Evolutionary conservation across 2,797 vertebrate genomes (phyloP).

Genomic region (Sebastes jordani): DNA sequence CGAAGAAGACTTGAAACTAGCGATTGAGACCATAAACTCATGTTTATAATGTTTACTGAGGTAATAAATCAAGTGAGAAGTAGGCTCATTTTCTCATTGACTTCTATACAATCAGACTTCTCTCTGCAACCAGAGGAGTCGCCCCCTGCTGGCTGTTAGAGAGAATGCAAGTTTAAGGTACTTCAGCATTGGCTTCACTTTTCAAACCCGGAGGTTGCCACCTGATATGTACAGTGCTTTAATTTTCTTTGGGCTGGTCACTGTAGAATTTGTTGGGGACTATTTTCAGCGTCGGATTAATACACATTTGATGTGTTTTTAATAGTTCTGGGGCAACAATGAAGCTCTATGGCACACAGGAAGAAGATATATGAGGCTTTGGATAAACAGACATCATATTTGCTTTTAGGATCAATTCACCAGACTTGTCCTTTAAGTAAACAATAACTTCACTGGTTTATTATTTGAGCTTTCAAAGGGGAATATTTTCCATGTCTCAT

Average conservation of each 20-base stretch:
- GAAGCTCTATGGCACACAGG: not conserved
- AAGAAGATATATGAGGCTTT: not conserved
- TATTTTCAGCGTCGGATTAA: not conserved
- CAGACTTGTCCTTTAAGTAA: not conserved
- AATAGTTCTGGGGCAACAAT: not conserved
- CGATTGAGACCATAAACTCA: no score
- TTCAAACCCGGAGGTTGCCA: no score
- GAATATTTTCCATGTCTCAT: not conserved
- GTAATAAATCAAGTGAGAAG: no score
- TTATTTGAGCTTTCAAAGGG: not conserved
- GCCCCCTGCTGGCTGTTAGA: no score
- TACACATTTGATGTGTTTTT: not conserved
- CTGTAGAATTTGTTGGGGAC: no score
- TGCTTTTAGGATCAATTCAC: not conserved
- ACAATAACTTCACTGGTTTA: not conserved
- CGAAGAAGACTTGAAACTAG: no score
- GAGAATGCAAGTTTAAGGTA: no score
- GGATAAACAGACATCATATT: not conserved
- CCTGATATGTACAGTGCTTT: not conserved
- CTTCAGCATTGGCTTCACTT: no score
- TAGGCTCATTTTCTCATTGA: no score
- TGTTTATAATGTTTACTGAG: no score
- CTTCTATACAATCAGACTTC: no score
- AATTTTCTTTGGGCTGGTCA: no score
- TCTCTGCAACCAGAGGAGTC: fast-evolving